Conservation (phyloP, 2,888 invertebrate genomes). For the Nematopogon swammerdamellus region DNA sequence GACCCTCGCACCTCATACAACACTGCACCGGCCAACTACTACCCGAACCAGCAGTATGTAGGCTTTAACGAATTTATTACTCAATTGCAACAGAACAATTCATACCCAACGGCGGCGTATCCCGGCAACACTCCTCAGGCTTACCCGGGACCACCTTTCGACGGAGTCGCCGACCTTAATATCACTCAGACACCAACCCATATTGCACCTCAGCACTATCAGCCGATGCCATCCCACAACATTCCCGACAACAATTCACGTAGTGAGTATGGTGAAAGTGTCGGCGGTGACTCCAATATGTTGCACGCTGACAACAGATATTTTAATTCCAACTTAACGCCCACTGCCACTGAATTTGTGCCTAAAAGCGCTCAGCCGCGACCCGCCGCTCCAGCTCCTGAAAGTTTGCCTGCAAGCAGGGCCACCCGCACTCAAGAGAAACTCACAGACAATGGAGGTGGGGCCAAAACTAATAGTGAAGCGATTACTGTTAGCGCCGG, state of each 20-base stretch:
- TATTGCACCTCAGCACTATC: not conserved
- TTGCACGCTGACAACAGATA: not conserved
- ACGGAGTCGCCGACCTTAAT: not conserved
- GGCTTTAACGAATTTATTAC: conserved; percentile 42
- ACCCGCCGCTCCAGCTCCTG: not conserved
- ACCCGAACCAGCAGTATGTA: conserved; percentile 35
- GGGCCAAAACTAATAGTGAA: not conserved
- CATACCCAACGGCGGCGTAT: not conserved
- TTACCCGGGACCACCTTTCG: not conserved
- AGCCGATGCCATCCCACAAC: not conserved
- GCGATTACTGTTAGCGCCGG: not conserved
- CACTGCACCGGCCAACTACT: conserved; percentile 27
- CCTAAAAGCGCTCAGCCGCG: conserved; percentile 29
- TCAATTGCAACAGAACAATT: conserved; percentile 30
- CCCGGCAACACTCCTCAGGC: not conserved
- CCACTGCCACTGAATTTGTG: conserved; percentile 57
- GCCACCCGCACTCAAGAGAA: too few relatives aligned
- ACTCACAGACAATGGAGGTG: too few relatives aligned
- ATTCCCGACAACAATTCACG: not conserved
- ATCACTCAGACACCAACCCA: not conserved
- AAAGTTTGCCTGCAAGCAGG: too few relatives aligned
- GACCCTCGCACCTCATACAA: conserved; percentile 31
- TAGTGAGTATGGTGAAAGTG: not conserved
- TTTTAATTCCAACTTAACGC: conserved; percentile 49
- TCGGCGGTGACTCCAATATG: not conserved